Conservation (phyloP, 2,888 invertebrate genomes). For the Euclidia mi region DNA sequence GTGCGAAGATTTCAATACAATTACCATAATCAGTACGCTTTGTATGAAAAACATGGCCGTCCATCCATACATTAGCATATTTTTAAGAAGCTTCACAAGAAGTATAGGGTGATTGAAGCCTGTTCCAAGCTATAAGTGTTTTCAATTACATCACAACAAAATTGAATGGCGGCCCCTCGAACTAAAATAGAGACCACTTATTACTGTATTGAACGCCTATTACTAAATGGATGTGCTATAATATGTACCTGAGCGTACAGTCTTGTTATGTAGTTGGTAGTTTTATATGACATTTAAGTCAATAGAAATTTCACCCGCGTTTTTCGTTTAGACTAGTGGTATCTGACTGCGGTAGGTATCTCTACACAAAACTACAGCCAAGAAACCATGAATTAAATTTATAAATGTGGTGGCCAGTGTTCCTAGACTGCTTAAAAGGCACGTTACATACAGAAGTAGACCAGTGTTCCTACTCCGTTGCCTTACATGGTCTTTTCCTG, state of each 20-base stretch:
- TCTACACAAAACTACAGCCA: no score
- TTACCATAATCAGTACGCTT: constrained; percentile 9
- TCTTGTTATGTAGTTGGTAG: background rate
- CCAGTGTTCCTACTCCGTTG: no score
- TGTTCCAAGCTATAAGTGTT: constrained; percentile 29
- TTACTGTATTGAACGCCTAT: constrained; percentile 36
- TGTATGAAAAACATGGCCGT: constrained; percentile 1
- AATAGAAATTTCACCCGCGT: background rate
- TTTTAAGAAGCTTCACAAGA: constrained; percentile 39
- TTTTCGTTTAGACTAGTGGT: no score
- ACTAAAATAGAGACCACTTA: constrained; percentile 45
- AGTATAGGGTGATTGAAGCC: constrained; percentile 31
- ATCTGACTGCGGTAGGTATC: no score
- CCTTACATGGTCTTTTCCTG: no score
- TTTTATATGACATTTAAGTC: no score
- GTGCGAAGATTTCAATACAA: constrained; percentile 1
- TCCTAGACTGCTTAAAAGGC: no score
- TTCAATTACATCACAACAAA: constrained; percentile 52
- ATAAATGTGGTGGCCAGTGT: no score
- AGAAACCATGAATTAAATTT: no score
- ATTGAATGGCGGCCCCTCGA: constrained; percentile 38
- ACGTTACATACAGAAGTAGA: no score
- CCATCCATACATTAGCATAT: constrained; percentile 11
- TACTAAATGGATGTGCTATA: constrained; percentile 34
- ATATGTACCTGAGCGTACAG: constrained; percentile 20